These are phyloP conservation scores for Apomyelois bistriatella DNA, from an alignment of 2,888 invertebrate species.

Conservation along the genomic window DNA sequence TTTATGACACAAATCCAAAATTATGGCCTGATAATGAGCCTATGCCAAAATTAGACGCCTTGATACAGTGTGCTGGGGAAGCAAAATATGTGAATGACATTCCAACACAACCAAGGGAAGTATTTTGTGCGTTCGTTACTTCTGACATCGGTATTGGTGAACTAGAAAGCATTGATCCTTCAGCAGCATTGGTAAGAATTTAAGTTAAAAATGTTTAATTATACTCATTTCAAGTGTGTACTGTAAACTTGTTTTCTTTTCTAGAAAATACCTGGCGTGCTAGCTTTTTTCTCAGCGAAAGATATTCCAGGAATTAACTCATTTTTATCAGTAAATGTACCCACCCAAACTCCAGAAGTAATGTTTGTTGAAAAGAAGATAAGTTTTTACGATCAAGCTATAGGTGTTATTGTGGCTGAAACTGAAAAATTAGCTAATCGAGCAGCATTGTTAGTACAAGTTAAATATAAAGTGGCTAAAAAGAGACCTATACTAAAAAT, in stretches of 20 bases:
- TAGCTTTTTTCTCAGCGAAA: constrained; percentile 82
- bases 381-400: constrained; percentile 82
- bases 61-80: constrained; percentile 83
- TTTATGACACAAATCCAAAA: constrained; percentile 81
- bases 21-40: constrained; percentile 85
- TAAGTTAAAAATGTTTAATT: not conserved
- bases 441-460: constrained; percentile 79
- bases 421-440: constrained; percentile 75
- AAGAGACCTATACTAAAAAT: constrained; percentile 50
- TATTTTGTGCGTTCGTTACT: constrained; percentile 83
- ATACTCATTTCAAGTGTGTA: not conserved
- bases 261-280: constrained; percentile 83
- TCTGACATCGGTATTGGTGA: constrained; percentile 76
- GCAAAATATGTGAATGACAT: constrained; percentile 83
- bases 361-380: constrained; percentile 75
- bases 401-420: constrained; percentile 84
- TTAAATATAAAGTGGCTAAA: constrained; percentile 71
- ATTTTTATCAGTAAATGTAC: constrained; percentile 53
- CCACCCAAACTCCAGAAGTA: constrained; percentile 52
- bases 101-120: constrained; percentile 78
- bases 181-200: constrained; percentile 80
- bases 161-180: constrained; percentile 80
- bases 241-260: constrained; percentile 23
- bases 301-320: constrained; percentile 85
- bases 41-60: constrained; percentile 82